phyloP scores from a whole-genome alignment of 2,888 invertebrate genomes.

The Drosophila tripunctata region DNA sequence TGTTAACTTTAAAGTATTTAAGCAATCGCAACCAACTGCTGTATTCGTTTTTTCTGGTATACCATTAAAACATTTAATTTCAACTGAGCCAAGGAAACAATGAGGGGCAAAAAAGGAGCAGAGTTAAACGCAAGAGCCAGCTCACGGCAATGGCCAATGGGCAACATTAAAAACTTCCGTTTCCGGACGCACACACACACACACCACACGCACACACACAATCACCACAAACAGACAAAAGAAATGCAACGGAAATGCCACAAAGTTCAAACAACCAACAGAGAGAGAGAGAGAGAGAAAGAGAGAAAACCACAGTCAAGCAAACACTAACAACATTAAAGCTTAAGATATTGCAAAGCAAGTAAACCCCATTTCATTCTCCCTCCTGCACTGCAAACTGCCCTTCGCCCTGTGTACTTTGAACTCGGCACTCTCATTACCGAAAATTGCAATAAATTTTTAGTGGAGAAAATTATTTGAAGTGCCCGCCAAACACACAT shows the following conservation, averaged over 20 bases:
- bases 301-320: constrained; percentile 50
- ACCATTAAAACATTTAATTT: constrained; percentile 64
- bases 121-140: constrained; percentile 31
- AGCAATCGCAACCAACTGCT: constrained; percentile 23
- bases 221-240: constrained; percentile 44
- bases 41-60: constrained; percentile 11
- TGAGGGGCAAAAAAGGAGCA: constrained; percentile 32
- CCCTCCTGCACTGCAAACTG: neutral
- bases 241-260: constrained; percentile 79
- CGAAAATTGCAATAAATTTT: constrained; percentile 78
- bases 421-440: constrained; percentile 71
- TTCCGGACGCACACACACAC: constrained; percentile 53
- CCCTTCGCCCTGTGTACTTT: constrained; percentile 2
- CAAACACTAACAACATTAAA: constrained; percentile 76
- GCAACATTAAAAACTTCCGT: constrained; percentile 79
- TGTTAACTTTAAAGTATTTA: constrained; percentile 44
- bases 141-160: constrained; percentile 64
- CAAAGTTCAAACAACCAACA: constrained; percentile 71
- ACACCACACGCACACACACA: constrained; percentile 22
- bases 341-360: constrained; percentile 21
- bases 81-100: constrained; percentile 54
- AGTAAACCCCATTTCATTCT: neutral
- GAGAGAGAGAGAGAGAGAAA: constrained; percentile 4
- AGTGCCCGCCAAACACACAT: constrained; percentile 76
- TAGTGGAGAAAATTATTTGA: constrained; percentile 75